phyloP scores from a whole-genome alignment of 1,140 invertebrate species.

The Caenorhabditis remanei region DNA sequence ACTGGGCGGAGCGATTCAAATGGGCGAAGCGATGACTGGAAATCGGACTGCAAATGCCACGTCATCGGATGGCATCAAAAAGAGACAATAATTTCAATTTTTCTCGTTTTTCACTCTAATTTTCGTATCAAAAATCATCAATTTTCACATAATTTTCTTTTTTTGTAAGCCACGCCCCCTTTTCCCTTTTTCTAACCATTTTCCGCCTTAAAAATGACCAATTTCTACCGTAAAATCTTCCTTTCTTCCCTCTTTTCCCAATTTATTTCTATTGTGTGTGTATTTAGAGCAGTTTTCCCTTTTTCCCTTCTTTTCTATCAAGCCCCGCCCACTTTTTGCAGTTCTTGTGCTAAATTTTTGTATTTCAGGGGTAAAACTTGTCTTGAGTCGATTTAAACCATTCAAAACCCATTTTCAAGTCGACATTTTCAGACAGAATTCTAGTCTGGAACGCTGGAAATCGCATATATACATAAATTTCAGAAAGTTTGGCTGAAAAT shows the following conservation, averaged over 20 bases:
- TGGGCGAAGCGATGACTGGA: slow-evolving; percentile 10
- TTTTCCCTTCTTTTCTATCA: not conserved
- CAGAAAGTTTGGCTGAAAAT: too few relatives aligned
- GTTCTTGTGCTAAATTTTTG: not conserved
- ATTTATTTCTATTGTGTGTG: not conserved
- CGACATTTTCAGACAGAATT: too few relatives aligned
- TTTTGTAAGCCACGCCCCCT: too few relatives aligned
- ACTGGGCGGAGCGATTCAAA: slow-evolving; percentile 62
- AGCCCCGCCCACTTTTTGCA: too few relatives aligned
- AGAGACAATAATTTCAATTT: not conserved
- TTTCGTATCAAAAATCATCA: not conserved
- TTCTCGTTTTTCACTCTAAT: not conserved
- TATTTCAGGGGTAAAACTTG: too few relatives aligned
- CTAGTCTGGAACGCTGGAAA: too few relatives aligned
- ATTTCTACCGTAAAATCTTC: not conserved
- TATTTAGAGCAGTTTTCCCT: slow-evolving; percentile 5
- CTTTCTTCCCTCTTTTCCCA: not conserved
- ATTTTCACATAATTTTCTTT: too few relatives aligned
- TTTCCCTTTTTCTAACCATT: too few relatives aligned
- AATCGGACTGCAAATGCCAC: slow-evolving; percentile 3
- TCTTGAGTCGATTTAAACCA: too few relatives aligned
- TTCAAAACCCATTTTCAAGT: too few relatives aligned
- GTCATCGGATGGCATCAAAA: not conserved
- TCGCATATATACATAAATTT: too few relatives aligned
- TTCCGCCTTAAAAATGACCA: not conserved